These are phyloP conservation scores for Neosilurus hyrtlii DNA, from an alignment of 2,797 vertebrate species.

Conservation along the genomic window DNA sequence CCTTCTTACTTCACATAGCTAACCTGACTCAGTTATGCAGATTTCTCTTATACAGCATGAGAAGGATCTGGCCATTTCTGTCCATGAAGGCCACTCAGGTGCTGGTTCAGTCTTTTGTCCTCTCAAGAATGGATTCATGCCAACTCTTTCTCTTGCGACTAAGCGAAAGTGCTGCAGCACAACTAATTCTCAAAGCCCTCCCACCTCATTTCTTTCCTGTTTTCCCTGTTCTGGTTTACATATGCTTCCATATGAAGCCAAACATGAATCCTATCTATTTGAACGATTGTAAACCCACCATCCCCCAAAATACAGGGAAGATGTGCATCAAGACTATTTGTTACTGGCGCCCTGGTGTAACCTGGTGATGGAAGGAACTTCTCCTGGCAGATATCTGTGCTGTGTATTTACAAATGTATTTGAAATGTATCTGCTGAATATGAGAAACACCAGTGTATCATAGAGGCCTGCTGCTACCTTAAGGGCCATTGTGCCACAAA, in stretches of 20 bases:
- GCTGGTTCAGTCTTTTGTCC: neutral
- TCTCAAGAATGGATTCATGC: neutral
- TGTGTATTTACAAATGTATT: no score
- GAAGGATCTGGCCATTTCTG: neutral
- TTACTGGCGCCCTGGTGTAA: no score
- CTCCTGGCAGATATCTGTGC: neutral
- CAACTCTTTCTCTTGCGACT: neutral
- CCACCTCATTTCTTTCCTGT: neutral
- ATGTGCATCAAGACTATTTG: neutral
- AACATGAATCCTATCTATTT: neutral
- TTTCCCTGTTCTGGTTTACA: neutral
- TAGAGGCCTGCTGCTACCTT: no score
- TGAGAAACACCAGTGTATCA: no score
- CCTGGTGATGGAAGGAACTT: neutral
- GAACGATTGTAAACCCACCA: neutral
- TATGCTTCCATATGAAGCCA: neutral
- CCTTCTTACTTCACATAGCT: neutral
- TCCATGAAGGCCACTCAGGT: neutral
- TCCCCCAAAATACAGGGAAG: neutral
- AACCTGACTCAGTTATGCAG: neutral
- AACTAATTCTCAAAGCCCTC: neutral
- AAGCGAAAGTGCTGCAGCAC: neutral
- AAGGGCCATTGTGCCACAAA: no score
- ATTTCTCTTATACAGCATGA: neutral
- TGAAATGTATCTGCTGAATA: no score